Evolutionary conservation across 2,797 vertebrate species (phyloP), one percentile per base, ranked within the genome.

Genomic region (Buceros bicornis): DNA sequence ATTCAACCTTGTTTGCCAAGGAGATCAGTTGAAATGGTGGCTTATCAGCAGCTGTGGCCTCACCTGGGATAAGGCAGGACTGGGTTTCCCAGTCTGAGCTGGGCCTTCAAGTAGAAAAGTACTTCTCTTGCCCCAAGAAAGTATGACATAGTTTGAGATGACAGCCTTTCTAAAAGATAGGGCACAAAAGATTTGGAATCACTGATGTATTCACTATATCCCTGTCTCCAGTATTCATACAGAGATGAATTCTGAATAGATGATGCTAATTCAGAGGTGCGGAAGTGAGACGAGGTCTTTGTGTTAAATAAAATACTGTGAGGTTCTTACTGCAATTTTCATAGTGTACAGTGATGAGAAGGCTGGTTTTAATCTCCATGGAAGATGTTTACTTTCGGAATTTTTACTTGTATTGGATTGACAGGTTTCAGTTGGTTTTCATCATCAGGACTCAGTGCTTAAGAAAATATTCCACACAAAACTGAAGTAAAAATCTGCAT

Each of bases 131-230:
- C 17, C 6, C 24, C 19, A 7, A 47, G 64, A 43, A 61, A 45
- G 11, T 3, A 8, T 47, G 14, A 16, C 15, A 4, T 26, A 5
- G 6, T 51, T 83, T 43, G 53, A 42, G n/a, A 19, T 58, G 15
- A 17, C 21, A 81, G 20, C 42, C 10, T 33, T 57, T 78, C 35
- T 51, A 42, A 62, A 51, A 76, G 22, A 16, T 15, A 54, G 33
- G 47, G 24, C 20, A 62, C 4, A 1, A 40, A 40, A 45, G 22
- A 14, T 58, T 40, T 79, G 29, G 10, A 71, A 40, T n/a, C 42
- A 24, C 5, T 25, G 45, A 8, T 0, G 0, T 45, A 33, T 60
- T 89, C 17, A 5, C 13, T 66, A 0, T 51, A 29, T 67, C 54
- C 82, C 21, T 4, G 2, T 72, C 84, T 87, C 9, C 21, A 40